A percentile compares a stretch with the other conserved stretches of the same genome.
phyloP scores from a whole-genome alignment of 2,888 invertebrate species.

The Rotaria sp. region DNA sequence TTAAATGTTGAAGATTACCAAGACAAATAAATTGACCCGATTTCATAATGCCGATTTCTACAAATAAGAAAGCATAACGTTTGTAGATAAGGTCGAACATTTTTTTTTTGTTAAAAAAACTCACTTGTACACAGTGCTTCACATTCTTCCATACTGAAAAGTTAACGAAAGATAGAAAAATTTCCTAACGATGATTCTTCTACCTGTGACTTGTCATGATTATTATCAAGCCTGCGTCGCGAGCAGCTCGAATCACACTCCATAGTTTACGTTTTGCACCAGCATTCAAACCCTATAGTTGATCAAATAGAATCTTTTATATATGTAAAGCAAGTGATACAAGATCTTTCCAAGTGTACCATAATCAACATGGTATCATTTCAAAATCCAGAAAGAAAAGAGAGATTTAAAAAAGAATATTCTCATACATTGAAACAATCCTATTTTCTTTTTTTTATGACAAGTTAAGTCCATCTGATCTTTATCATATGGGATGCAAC shows the following conservation, averaged over 20 bases:
- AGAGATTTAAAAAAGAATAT: too few species aligned
- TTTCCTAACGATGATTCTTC: background rate
- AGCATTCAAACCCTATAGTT: conserved; percentile 55
- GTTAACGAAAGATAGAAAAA: background rate
- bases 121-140: conserved; percentile 34
- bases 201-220: conserved; percentile 53
- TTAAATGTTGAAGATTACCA: background rate
- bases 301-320: background rate
- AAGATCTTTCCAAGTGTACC: too few species aligned
- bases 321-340: too few species aligned
- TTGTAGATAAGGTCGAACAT: background rate
- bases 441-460: too few species aligned
- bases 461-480: too few species aligned
- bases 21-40: background rate
- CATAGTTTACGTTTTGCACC: conserved; percentile 54
- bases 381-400: background rate
- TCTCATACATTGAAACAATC: background rate
- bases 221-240: conserved; percentile 50
- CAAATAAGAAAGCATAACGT: too few species aligned
- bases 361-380: too few species aligned
- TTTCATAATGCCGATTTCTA: conserved; percentile 28
- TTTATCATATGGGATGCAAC: too few species aligned
- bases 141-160: conserved; percentile 39
- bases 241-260: conserved; percentile 51
- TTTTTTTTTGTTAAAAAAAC: background rate